A percentile compares a stretch with the other conserved stretches of the same genome.
Evolutionary conservation across 2,888 invertebrate genomes (phyloP).

Genomic region (Tuta absoluta): DNA sequence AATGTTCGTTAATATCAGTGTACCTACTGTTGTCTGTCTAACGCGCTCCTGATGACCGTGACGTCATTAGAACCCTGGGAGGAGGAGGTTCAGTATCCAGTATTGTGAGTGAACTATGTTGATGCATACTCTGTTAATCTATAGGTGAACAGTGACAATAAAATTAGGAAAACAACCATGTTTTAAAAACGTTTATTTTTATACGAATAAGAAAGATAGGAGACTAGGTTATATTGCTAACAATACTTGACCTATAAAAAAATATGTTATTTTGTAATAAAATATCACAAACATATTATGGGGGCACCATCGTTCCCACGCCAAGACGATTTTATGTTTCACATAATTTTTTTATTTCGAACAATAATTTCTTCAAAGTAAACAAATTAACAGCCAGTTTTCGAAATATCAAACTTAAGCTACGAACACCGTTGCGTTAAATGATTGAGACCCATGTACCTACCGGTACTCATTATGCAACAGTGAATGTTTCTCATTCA

Average conservation of each 20-base stretch:
- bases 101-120: neutral
- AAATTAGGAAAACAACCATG: neutral
- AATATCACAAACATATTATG: too few relatives aligned
- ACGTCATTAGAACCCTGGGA: too few relatives aligned
- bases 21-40: too few relatives aligned
- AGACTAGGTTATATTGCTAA: neutral
- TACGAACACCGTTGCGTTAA: neutral
- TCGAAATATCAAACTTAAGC: neutral
- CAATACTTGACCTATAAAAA: neutral
- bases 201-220: neutral
- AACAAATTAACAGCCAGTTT: neutral
- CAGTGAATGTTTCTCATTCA: neutral
- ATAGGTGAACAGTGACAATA: neutral
- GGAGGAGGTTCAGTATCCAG: too few relatives aligned
- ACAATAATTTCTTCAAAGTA: neutral
- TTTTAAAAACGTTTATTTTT: constrained; percentile 1
- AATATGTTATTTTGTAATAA: constrained; percentile 1
- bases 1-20: constrained; percentile 42
- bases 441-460: neutral
- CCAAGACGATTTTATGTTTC: neutral
- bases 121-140: neutral
- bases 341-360: neutral
- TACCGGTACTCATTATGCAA: too few relatives aligned
- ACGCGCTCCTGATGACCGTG: too few relatives aligned
- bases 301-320: too few relatives aligned